Evolutionary conservation across 1,140 invertebrate genomes (phyloP), one percentile per base, ranked within the genome.

Genomic region (Macrotrachela quadricornifera): DNA sequence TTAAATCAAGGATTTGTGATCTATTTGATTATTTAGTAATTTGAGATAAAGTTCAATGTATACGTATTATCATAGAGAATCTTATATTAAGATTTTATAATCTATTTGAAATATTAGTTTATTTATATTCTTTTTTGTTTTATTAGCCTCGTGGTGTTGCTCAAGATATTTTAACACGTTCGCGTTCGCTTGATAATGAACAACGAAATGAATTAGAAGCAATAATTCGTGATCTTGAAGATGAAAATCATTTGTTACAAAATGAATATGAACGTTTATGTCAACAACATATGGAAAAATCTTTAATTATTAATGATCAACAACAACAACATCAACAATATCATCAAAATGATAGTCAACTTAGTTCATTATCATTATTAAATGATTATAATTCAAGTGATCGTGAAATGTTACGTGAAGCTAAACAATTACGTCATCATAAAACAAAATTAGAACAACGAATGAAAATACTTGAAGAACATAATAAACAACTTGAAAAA

Each of bases 401-500:
- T 30, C 21, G 21, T 4, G 21, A 30, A 30, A 30, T 30, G 21
- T 30, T 30, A 30, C 21, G 21, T 30, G 21, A 94, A 68, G 87
- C 87, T 0, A 80, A 83, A 59, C 71, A 91, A 47, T 70, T 95
- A 54, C 75, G 86, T 30, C 85, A 92, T 65, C 86, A 95, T 70
- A 94, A 94, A 70, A 84, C 83, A 6, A 75, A 86, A 37, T 74
- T 95, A 47, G 90, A 96, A 71, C 83, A 85, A 6, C 74, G 88
- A 54, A 95, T 94, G 87, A 82, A 86, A 67, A 91, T 95, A 61
- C 72, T 96, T 17, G 88, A 95, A 71, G 86, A 95, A 64, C 88
- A 95, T 67, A 96, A 95, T 72, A 72, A 83, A 30, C 86, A 92
- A 65, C 59, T 77, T 40, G 76, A 76, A 60, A 65, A 70, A 18